These are phyloP conservation scores for Dinoponera quadriceps DNA, from an alignment of 1,140 invertebrate species.

Conservation along the genomic window DNA sequence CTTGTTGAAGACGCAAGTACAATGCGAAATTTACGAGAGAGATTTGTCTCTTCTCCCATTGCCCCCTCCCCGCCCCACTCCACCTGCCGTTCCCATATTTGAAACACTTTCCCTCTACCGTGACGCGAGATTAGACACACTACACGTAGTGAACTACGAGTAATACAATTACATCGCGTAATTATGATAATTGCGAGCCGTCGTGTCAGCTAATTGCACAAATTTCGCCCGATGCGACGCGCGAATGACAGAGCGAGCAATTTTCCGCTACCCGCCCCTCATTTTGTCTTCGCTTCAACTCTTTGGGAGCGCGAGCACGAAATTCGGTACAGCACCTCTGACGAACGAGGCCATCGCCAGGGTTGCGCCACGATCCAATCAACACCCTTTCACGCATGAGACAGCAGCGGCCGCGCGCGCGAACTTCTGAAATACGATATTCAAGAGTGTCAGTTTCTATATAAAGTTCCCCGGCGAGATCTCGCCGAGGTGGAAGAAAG, in stretches of 20 bases:
- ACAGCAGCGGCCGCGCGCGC: constrained; percentile 38
- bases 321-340: constrained; percentile 44
- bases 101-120: constrained; percentile 37
- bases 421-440: constrained; percentile 70
- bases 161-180: constrained; percentile 56
- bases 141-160: constrained; percentile 41
- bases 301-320: constrained; percentile 24
- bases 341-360: constrained; percentile 13
- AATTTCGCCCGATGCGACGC: constrained; percentile 42
- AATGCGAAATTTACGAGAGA: constrained; percentile 41
- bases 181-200: constrained; percentile 58
- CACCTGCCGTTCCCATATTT: constrained; percentile 34
- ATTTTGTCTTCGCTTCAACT: constrained; percentile 24
- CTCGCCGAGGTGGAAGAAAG: constrained; percentile 42
- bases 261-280: constrained; percentile 17
- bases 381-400: constrained; percentile 54
- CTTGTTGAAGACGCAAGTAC: constrained; percentile 26
- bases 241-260: constrained; percentile 44
- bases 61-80: not conserved
- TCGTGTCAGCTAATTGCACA: constrained; percentile 52
- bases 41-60: not conserved
- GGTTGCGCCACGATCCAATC: constrained; percentile 61
- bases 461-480: constrained; percentile 31
- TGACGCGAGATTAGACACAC: constrained; percentile 48
- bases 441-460: constrained; percentile 56